Conservation (phyloP, 2,113 vertebrate genomes). For the Solea solea region DNA sequence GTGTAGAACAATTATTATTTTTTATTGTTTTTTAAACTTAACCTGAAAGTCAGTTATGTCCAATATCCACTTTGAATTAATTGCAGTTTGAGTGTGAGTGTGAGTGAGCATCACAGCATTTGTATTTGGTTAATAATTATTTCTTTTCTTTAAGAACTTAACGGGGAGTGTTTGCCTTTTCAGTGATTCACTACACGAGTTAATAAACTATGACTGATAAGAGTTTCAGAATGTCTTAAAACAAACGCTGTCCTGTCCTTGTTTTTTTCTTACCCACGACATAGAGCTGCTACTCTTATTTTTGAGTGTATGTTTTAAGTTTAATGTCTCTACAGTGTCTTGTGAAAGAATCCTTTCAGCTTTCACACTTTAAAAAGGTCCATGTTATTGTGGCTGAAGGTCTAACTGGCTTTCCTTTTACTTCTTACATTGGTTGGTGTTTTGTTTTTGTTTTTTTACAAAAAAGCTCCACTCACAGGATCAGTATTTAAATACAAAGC, state of each 20-base stretch:
- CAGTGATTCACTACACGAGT: slow-evolving; percentile 63
- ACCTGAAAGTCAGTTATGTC: slow-evolving; percentile 22
- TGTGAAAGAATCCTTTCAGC: too few species aligned
- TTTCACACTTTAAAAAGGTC: too few species aligned
- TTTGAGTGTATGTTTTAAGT: too few species aligned
- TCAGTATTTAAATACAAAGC: slow-evolving; percentile 3
- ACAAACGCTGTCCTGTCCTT: slow-evolving; percentile 16
- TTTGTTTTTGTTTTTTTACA: neutral
- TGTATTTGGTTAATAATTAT: slow-evolving; percentile 29
- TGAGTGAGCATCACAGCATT: slow-evolving; percentile 27
- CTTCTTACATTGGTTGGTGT: too few species aligned
- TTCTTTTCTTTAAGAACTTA: slow-evolving; percentile 39
- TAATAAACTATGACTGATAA: slow-evolving; percentile 72
- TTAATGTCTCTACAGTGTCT: too few species aligned
- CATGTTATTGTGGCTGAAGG: too few species aligned
- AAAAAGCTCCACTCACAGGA: neutral
- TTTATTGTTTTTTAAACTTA: neutral
- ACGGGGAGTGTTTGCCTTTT: slow-evolving; percentile 67
- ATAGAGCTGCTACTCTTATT: neutral
- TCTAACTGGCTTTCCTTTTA: too few species aligned
- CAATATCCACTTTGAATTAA: slow-evolving; percentile 2
- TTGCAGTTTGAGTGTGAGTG: neutral
- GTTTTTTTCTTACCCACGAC: slow-evolving; percentile 13
- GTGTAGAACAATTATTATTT: neutral
- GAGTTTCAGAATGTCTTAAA: slow-evolving; percentile 58